Evolutionary conservation across 2,888 invertebrate species (phyloP), one percentile per base, ranked within the genome.

Genomic region (Glyphotaelius pellucidus): DNA sequence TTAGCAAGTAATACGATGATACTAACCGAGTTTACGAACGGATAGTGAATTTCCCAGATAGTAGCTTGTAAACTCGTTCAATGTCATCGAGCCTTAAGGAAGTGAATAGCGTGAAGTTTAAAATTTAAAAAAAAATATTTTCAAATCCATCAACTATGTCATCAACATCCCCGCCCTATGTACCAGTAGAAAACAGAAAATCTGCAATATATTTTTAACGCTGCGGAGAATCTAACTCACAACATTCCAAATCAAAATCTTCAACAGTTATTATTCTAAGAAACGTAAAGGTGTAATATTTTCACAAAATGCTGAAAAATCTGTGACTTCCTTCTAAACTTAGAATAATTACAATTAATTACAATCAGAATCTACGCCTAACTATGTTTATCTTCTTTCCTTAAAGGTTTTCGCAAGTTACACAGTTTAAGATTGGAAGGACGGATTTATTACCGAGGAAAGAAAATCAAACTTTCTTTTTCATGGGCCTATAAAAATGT

Each of bases 361-460:
- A 7, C 25, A 67, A 67, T 67, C 25, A n/a, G 25, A 67, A 67
- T 25, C 25, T 67, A 67, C 25, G 25, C n/a, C 25, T 2, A 67
- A 67, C 67, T 67, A 9, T 67, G 25, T 67, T n/a, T 67, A 67
- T 67, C 67, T 67, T 67, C 9, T 67, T 67, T 67, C 7, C 52
- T 19, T 67, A 67, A 67, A 67, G 67, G 67, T n/a, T 67, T 67
- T 67, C 25, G 67, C 67, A 67, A 67, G 67, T 67, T n/a, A 67
- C n/a, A 67, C n/a, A 67, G 67, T 67, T 67, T 25, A 25, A 67
- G 35, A 47, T 80, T 80, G 35, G 38, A 80, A 80, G 38, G 32
- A 14, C 30, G 35, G 80, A 89, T 47, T 89, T 89, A 89, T 80
- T 80, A 79, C 79, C 79, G 38, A 89, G 89, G 89, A 67, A 67